These are phyloP conservation scores for Drosophila suboccidentalis DNA, from an alignment of 2,888 invertebrate genomes.

Conservation along the genomic window DNA sequence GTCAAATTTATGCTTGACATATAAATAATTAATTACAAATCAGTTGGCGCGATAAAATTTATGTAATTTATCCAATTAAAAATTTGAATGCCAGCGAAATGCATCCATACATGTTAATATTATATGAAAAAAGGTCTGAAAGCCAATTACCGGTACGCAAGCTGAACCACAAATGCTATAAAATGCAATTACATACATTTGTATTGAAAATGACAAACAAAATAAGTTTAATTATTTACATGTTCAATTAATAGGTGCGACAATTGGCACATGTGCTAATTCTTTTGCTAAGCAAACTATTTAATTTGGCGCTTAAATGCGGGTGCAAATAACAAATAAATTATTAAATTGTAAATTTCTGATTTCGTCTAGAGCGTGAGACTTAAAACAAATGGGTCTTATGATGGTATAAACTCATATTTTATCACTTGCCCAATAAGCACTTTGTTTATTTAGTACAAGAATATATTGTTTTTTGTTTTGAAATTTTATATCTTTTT, in stretches of 20 bases:
- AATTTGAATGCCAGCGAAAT: constrained; percentile 17
- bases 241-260: constrained; percentile 19
- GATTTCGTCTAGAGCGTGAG: not conserved
- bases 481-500: not conserved
- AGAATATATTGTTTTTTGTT: no score
- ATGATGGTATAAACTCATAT: not conserved
- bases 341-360: not conserved
- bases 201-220: not conserved
- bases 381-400: not conserved
- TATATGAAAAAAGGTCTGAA: not conserved
- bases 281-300: not conserved
- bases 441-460: no score
- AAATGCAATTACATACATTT: constrained; percentile 33
- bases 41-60: not conserved
- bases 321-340: constrained; percentile 8
- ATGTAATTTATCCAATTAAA: constrained; percentile 30
- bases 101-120: not conserved
- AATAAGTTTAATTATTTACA: constrained; percentile 14
- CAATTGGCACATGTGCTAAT: not conserved
- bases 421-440: no score
- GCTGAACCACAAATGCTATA: constrained; percentile 5
- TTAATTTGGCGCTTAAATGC: constrained; percentile 7
- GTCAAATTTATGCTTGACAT: not conserved
- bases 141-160: not conserved
- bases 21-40: constrained; percentile 5